These are phyloP conservation scores for Scolopax bukidnonensis DNA, from an alignment of 2,797 vertebrate genomes.

Conservation along the genomic window DNA sequence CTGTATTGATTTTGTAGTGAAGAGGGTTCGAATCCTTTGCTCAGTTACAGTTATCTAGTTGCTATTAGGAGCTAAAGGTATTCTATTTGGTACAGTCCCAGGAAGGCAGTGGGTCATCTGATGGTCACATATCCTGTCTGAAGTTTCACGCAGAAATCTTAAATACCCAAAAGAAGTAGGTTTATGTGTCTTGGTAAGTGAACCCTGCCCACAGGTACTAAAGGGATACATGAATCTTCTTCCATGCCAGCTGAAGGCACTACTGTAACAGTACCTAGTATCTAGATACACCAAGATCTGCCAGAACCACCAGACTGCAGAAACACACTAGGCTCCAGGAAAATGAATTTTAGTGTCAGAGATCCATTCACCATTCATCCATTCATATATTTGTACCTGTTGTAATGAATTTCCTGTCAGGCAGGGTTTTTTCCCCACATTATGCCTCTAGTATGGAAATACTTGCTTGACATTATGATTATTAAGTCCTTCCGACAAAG, in stretches of 20 bases:
- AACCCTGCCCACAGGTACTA: not conserved
- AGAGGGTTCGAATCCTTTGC: not conserved
- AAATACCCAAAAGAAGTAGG: not conserved
- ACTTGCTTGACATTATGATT: not conserved
- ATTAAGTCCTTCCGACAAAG: not conserved
- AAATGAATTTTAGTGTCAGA: not conserved
- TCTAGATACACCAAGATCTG: not conserved
- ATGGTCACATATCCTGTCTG: not conserved
- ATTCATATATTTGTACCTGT: not conserved
- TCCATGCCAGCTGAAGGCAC: accelerated
- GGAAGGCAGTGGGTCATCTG: not conserved
- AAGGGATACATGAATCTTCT: not conserved
- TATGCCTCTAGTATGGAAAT: not conserved
- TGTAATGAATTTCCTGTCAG: not conserved
- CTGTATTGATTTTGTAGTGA: not conserved
- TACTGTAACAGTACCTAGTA: not conserved
- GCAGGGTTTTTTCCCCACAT: not conserved
- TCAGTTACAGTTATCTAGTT: not conserved
- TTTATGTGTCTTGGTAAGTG: not conserved
- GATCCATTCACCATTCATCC: not conserved
- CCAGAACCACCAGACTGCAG: not conserved
- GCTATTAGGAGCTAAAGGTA: not conserved
- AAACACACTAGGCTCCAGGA: not conserved
- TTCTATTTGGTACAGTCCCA: not conserved
- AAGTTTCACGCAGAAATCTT: not conserved